These are phyloP conservation scores for Schlechtendalia chinensis DNA, from an alignment of 1,140 invertebrate species.

Conservation along the genomic window DNA sequence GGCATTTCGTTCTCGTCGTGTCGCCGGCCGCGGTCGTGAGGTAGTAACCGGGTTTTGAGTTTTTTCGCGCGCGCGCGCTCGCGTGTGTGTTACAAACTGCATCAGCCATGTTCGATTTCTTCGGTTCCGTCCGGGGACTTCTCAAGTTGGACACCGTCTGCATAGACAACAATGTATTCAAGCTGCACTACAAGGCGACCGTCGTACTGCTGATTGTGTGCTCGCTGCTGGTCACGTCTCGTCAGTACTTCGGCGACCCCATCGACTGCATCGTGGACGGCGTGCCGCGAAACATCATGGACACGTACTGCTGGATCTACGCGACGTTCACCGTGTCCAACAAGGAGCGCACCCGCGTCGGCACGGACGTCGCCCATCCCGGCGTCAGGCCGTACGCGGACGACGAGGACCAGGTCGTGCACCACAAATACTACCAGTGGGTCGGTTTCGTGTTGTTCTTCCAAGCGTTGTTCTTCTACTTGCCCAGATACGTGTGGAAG, in stretches of 20 bases:
- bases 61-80: too few relatives aligned
- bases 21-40: too few relatives aligned
- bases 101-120: conserved; percentile 54
- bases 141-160: conserved; percentile 86
- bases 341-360: conserved; percentile 52
- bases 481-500: conserved; percentile 75
- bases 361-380: conserved; percentile 55
- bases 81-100: too few relatives aligned
- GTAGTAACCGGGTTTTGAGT: too few relatives aligned
- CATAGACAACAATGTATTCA: conserved; percentile 93
- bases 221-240: conserved; percentile 84
- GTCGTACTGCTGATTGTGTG: conserved; percentile 89
- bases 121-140: conserved; percentile 80
- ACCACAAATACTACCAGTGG: conserved; percentile 87
- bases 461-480: conserved; percentile 73
- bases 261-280: conserved; percentile 83
- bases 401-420: conserved; percentile 61
- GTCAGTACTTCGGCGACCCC: conserved; percentile 92
- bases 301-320: conserved; percentile 76
- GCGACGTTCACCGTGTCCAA: conserved; percentile 67
- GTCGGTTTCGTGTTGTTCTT: conserved; percentile 78
- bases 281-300: conserved; percentile 61
- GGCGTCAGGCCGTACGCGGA: conserved; percentile 56
- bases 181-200: conserved; percentile 91
- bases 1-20: too few relatives aligned